Base-by-base conservation (phyloP, 2,888 invertebrate genomes). In the Venusia cambrica region DNA sequence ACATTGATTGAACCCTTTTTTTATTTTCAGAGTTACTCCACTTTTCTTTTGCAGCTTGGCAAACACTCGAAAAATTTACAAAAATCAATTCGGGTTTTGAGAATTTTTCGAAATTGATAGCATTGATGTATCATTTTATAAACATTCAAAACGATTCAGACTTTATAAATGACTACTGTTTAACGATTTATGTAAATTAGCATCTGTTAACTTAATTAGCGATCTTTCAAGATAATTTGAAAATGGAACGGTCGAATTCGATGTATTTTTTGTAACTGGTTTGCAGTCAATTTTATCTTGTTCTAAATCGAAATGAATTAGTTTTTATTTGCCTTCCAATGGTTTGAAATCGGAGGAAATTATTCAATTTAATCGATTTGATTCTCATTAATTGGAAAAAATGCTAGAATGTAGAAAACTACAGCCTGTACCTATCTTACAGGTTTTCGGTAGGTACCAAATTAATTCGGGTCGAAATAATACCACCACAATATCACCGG, bases 131-230 rank as follows among this genome's bases (percentile, higher is more conserved):
- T 65, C 61, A 60, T 59, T 51, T 45, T 41, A 37, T 18, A 51
- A 45, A 35, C 42, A 55, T 49, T 48, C 49, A 45, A 58, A 57
- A 58, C 50, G 45, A 38, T 38, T 51, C 58, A 58, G 52, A 57
- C 52, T 51, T 61, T 61, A 66, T 61, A 52, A 56, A 51, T 42
- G 62, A 53, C 70, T 72, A 64, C 73, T 57, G 71, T 73, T 71
- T 53, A 54, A 46, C 16, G 41, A 54, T 54, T 51, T 50, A 30
- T 51, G 48, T 30, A 30, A 48, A 48, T 42, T 32, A 2, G 5
- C 1, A 15, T 29, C 6, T 51, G 44, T 52, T 46, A 32, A 29
- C 19, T 29, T 34, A 39, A 39, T 39, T 29, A 39, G 33, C 24
- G 17, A 26, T 25, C 10, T 39, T 38, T 26, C 5, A 33, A 19